Evolutionary conservation across 2,113 vertebrate species (phyloP).

Genomic region (Gambusia affinis): DNA sequence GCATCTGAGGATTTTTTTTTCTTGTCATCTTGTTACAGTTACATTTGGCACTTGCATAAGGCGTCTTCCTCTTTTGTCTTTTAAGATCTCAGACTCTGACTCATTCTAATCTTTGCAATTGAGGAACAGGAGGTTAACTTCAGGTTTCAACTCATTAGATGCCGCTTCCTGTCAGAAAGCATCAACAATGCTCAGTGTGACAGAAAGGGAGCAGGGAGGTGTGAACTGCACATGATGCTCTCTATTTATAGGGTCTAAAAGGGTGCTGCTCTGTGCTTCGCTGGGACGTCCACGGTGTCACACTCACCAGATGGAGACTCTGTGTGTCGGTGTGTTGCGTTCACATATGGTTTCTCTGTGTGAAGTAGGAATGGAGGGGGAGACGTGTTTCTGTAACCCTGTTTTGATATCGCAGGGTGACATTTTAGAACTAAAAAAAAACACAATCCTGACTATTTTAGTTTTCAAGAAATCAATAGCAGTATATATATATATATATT

Average conservation of each 20-base stretch:
- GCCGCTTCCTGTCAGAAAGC: neutral
- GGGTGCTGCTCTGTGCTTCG: slow-evolving; percentile 42
- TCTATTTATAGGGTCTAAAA: slow-evolving; percentile 53
- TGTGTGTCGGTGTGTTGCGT: slow-evolving; percentile 13
- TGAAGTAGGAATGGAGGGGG: slow-evolving; percentile 31
- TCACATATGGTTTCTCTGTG: slow-evolving; percentile 63
- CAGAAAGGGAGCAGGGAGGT: slow-evolving; percentile 19
- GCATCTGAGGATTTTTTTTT: too few relatives aligned
- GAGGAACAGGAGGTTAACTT: neutral
- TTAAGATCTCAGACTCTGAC: neutral
- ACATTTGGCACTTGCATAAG: too few relatives aligned
- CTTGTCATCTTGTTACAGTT: too few relatives aligned
- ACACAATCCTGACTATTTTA: too few relatives aligned
- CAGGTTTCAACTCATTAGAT: slow-evolving; percentile 17
- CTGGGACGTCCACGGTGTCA: slow-evolving; percentile 42
- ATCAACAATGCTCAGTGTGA: neutral
- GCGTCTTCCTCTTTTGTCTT: neutral
- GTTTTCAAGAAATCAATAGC: too few relatives aligned
- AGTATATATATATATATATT: too few relatives aligned
- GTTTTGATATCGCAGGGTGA: neutral
- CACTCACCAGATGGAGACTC: slow-evolving; percentile 55
- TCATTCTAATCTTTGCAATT: neutral
- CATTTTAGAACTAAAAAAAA: neutral
- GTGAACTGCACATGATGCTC: slow-evolving; percentile 35
- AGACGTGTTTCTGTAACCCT: slow-evolving; percentile 16